phyloP scores from a whole-genome alignment of 2,113 vertebrate species.

The Dinomys branickii region DNA sequence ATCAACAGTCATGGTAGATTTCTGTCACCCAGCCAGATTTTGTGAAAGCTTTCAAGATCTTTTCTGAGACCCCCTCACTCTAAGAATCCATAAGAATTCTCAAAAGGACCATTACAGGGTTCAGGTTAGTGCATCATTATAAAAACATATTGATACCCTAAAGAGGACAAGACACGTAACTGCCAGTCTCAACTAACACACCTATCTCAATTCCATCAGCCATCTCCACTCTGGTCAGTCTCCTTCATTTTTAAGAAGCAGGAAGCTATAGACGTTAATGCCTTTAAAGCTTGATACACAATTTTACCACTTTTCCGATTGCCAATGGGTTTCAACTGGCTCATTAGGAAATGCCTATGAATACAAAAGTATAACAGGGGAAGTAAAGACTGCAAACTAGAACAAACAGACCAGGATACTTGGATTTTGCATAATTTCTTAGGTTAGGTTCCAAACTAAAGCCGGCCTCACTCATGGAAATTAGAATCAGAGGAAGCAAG shows the following conservation, averaged over 20 bases:
- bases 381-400: slow-evolving; percentile 14
- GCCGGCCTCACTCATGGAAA: not conserved
- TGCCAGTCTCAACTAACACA: slow-evolving; percentile 70
- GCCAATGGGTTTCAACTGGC: not conserved
- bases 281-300: slow-evolving; percentile 52
- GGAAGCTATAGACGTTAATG: slow-evolving; percentile 60
- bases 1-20: slow-evolving; percentile 83
- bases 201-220: slow-evolving; percentile 69
- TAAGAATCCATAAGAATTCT: slow-evolving; percentile 89
- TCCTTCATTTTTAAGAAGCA: slow-evolving; percentile 46
- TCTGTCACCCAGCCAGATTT: slow-evolving; percentile 85
- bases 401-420: not conserved
- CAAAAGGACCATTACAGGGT: slow-evolving; percentile 87
- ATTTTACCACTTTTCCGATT: slow-evolving; percentile 51
- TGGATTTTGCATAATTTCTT: not conserved
- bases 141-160: slow-evolving; percentile 86
- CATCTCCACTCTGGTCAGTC: slow-evolving; percentile 70
- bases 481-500: slow-evolving; percentile 8
- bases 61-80: slow-evolving; percentile 84
- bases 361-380: not conserved
- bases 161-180: slow-evolving; percentile 83
- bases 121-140: slow-evolving; percentile 89
- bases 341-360: slow-evolving; percentile 13
- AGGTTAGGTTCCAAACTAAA: not conserved
- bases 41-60: slow-evolving; percentile 86